phyloP scores from a whole-genome alignment of 2,888 invertebrate genomes.

The Pristionchus fissidentatus region DNA sequence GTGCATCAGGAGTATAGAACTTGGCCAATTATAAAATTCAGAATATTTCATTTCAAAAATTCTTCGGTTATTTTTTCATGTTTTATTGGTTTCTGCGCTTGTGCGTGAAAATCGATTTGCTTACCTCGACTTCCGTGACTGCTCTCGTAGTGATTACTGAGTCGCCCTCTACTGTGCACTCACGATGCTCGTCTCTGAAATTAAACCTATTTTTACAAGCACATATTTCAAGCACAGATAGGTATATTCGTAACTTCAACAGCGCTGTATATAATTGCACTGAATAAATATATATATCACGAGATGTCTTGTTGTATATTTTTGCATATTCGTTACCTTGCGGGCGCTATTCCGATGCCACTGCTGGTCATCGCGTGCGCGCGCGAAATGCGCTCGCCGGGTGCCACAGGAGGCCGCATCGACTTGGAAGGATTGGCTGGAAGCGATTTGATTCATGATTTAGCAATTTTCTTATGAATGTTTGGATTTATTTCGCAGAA shows the following conservation, averaged over 20 bases:
- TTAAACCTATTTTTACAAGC: too few relatives aligned
- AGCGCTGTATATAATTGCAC: not conserved
- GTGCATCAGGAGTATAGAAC: too few relatives aligned
- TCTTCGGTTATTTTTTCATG: too few relatives aligned
- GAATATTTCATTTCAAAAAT: not conserved
- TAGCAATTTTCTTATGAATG: not conserved
- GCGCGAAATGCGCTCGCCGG: slow-evolving; percentile 52
- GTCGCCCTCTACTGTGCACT: slow-evolving; percentile 39
- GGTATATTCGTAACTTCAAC: not conserved
- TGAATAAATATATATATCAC: not conserved
- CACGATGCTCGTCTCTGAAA: slow-evolving; percentile 32
- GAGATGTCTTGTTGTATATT: too few relatives aligned
- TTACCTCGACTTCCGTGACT: slow-evolving; percentile 35
- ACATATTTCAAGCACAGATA: not conserved
- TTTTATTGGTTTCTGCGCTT: too few relatives aligned
- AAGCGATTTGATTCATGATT: not conserved
- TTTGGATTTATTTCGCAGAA: not conserved
- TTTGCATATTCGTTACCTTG: not conserved
- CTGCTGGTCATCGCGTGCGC: slow-evolving; percentile 52
- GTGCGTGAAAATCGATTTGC: too few relatives aligned
- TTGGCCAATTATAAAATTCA: not conserved
- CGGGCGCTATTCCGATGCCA: not conserved
- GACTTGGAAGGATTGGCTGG: slow-evolving; percentile 52
- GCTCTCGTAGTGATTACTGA: slow-evolving; percentile 32
- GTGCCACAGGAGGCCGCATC: slow-evolving; percentile 55